Evolutionary conservation across 2,113 vertebrate genomes (phyloP).

Genomic region (Tyrannus savana): DNA sequence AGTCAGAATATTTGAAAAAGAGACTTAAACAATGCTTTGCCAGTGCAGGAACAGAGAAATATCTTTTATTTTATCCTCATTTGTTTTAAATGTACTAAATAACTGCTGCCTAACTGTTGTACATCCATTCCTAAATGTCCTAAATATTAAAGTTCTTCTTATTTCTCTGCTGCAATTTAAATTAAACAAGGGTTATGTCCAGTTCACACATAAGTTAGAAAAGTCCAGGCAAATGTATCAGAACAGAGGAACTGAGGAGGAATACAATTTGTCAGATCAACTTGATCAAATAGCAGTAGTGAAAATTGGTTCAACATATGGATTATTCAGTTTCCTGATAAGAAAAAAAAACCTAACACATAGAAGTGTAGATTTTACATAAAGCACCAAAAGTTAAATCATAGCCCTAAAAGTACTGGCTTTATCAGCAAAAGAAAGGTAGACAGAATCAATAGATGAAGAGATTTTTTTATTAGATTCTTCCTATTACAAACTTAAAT

Average conservation of each 20-base stretch:
- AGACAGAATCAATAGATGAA: neutral
- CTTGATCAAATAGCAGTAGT: neutral
- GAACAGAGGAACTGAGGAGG: neutral
- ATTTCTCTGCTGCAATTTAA: neutral
- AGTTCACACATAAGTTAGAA: neutral
- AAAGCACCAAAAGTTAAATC: neutral
- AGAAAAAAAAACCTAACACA: neutral
- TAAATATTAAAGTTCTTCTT: neutral
- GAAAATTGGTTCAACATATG: neutral
- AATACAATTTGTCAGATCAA: neutral
- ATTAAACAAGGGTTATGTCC: neutral
- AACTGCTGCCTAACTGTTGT: neutral
- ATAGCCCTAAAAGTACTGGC: neutral
- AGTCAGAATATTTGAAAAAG: neutral
- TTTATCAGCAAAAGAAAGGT: neutral
- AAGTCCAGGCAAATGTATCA: neutral
- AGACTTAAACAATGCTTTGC: neutral
- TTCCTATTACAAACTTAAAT: neutral
- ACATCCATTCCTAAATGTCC: neutral
- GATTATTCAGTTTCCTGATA: neutral
- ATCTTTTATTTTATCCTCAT: neutral
- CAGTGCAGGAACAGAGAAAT: neutral
- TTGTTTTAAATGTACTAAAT: neutral
- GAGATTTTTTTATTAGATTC: neutral
- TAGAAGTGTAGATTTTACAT: neutral